Evolutionary conservation across 2,888 invertebrate genomes (phyloP).

Genomic region (Bembecia ichneumoniformis): DNA sequence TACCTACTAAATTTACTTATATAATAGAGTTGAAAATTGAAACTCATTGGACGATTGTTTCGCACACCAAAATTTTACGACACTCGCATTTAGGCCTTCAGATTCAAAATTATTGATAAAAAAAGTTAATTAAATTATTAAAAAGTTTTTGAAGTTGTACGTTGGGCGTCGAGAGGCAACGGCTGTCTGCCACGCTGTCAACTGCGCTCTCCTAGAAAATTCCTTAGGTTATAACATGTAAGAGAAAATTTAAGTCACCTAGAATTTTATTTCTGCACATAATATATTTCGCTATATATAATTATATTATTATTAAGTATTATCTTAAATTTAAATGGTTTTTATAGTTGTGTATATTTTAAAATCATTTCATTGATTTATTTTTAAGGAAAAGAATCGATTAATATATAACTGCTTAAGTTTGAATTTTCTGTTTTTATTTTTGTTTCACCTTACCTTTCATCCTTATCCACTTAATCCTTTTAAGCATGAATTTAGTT

Average conservation of each 20-base stretch:
- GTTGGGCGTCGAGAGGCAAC: slow-evolving; percentile 53
- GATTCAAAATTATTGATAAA: slow-evolving; percentile 75
- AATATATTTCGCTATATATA: slow-evolving; percentile 73
- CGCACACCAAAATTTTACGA: slow-evolving; percentile 75
- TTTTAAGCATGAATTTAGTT: slow-evolving; percentile 40
- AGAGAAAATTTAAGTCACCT: slow-evolving; percentile 73
- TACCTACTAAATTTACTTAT: slow-evolving; percentile 14
- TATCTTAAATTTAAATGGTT: slow-evolving; percentile 71
- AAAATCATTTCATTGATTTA: slow-evolving; percentile 72
- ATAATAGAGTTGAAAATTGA: slow-evolving; percentile 12
- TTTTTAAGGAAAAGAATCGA: slow-evolving; percentile 68
- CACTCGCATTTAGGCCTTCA: slow-evolving; percentile 79
- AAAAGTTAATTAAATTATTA: slow-evolving; percentile 65
- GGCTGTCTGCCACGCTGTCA: slow-evolving; percentile 18
- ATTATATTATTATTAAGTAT: slow-evolving; percentile 72
- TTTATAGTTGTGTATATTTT: slow-evolving; percentile 73
- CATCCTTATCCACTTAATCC: slow-evolving; percentile 44
- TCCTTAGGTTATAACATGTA: slow-evolving; percentile 68
- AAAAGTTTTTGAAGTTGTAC: slow-evolving; percentile 57
- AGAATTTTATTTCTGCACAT: slow-evolving; percentile 74
- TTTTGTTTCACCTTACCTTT: slow-evolving; percentile 39
- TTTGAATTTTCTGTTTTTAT: slow-evolving; percentile 68
- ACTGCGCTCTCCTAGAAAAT: slow-evolving; percentile 64
- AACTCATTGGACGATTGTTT: slow-evolving; percentile 58
- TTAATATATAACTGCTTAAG: slow-evolving; percentile 73